A percentile compares a stretch with the other conserved stretches of the same genome.
phyloP scores from a whole-genome alignment of 37 sponge, comb jelly and placozoan species.

The Tethya wilhelma region DNA sequence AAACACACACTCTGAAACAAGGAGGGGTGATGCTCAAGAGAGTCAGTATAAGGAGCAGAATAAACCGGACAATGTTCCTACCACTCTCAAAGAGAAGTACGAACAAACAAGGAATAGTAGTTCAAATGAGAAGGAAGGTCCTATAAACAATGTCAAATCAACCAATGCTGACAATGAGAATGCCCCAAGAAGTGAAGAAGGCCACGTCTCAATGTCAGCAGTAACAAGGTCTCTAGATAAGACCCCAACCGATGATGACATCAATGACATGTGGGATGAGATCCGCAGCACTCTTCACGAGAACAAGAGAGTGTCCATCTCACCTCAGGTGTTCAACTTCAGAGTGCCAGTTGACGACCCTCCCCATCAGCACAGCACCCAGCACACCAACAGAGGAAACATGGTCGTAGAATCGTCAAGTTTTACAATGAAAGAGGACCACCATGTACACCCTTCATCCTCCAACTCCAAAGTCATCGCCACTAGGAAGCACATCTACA shows the following conservation, averaged over 20 bases:
- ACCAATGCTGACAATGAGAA: background rate
- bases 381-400: too few species aligned
- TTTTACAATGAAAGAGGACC: too few species aligned
- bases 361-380: too few species aligned
- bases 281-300: conserved; percentile 36
- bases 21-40: too few species aligned
- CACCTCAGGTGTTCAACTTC: conserved; percentile 33
- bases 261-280: conserved; percentile 53
- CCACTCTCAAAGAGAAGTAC: background rate
- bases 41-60: background rate
- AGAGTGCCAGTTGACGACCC: background rate
- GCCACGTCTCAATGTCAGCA: background rate
- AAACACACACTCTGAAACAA: too few species aligned
- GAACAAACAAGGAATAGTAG: background rate
- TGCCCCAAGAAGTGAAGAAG: background rate
- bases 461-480: too few species aligned
- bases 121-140: background rate
- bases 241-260: conserved; percentile 78
- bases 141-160: background rate
- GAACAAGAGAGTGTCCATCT: background rate
- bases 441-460: too few species aligned
- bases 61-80: background rate
- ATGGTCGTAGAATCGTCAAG: too few species aligned
- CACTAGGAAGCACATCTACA: too few species aligned
- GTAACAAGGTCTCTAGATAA: conserved; percentile 5